These are phyloP conservation scores for Centroberyx gerrardi DNA, from an alignment of 2,797 vertebrate genomes.

Conservation along the genomic window DNA sequence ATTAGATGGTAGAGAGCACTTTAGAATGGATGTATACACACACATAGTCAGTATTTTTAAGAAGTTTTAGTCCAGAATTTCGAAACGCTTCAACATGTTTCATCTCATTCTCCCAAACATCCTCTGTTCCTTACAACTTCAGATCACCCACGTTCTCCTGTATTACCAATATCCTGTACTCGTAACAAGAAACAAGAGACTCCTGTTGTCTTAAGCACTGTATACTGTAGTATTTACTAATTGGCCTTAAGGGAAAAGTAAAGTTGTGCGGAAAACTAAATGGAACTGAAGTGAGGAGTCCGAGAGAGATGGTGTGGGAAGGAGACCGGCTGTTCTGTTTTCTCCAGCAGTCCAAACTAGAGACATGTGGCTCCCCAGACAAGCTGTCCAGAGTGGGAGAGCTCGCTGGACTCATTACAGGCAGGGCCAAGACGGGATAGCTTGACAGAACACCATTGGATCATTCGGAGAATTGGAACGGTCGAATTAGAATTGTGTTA, in stretches of 20 bases:
- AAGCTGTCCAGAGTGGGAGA: slow-evolving; percentile 86
- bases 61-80: slow-evolving; percentile 5
- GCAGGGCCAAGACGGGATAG: slow-evolving; percentile 83
- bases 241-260: slow-evolving; percentile 84
- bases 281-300: slow-evolving; percentile 80
- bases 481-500: slow-evolving; percentile 70
- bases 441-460: slow-evolving; percentile 84
- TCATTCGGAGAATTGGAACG: slow-evolving; percentile 75
- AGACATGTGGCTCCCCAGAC: slow-evolving; percentile 85
- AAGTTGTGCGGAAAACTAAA: slow-evolving; percentile 80
- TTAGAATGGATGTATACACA: neutral
- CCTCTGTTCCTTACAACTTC: slow-evolving; percentile 41
- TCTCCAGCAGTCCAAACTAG: slow-evolving; percentile 85
- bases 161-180: slow-evolving; percentile 52
- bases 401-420: slow-evolving; percentile 84
- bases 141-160: slow-evolving; percentile 61
- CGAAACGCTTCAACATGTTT: slow-evolving; percentile 29
- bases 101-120: slow-evolving; percentile 32
- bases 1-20: slow-evolving; percentile 5
- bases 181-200: slow-evolving; percentile 68
- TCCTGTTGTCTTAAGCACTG: slow-evolving; percentile 71
- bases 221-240: slow-evolving; percentile 78
- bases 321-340: slow-evolving; percentile 86
- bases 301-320: slow-evolving; percentile 84
- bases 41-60: slow-evolving; percentile 33